These are phyloP conservation scores for Strigops habroptila DNA, from an alignment of 2,113 vertebrate genomes.

Conservation along the genomic window DNA sequence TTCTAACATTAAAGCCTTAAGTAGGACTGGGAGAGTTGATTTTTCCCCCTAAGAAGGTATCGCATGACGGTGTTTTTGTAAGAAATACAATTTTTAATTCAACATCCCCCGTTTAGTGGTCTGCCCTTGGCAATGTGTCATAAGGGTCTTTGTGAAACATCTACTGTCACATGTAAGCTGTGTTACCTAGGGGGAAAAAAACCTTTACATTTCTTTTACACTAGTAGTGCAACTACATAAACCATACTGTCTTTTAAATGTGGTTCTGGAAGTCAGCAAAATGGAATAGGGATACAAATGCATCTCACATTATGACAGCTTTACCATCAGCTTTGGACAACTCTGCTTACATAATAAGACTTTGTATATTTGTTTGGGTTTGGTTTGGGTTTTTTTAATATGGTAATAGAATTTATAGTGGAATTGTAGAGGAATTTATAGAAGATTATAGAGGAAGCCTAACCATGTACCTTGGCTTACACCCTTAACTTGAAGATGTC, in stretches of 20 bases:
- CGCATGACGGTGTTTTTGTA: not conserved
- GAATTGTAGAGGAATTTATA: not conserved
- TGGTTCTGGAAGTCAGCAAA: not conserved
- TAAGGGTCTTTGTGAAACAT: not conserved
- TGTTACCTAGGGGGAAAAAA: not conserved
- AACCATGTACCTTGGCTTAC: not conserved
- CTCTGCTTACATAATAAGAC: not conserved
- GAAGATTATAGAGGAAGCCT: not conserved
- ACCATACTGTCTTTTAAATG: not conserved
- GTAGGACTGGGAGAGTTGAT: not conserved
- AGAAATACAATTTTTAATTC: not conserved
- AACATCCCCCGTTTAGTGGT: not conserved
- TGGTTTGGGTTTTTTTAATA: not conserved
- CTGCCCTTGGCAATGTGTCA: not conserved
- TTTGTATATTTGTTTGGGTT: not conserved
- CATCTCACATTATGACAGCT: not conserved
- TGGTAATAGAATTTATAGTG: not conserved
- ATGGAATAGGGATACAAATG: rapidly evolving
- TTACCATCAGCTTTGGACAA: not conserved
- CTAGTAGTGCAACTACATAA: not conserved
- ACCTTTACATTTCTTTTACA: not conserved
- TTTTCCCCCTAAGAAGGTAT: not conserved
- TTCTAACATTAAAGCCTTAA: not conserved
- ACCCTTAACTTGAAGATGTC: not conserved
- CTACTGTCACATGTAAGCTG: not conserved